phyloP scores from a whole-genome alignment of 2,888 invertebrate genomes.

The Dicyrtoma fusca region DNA sequence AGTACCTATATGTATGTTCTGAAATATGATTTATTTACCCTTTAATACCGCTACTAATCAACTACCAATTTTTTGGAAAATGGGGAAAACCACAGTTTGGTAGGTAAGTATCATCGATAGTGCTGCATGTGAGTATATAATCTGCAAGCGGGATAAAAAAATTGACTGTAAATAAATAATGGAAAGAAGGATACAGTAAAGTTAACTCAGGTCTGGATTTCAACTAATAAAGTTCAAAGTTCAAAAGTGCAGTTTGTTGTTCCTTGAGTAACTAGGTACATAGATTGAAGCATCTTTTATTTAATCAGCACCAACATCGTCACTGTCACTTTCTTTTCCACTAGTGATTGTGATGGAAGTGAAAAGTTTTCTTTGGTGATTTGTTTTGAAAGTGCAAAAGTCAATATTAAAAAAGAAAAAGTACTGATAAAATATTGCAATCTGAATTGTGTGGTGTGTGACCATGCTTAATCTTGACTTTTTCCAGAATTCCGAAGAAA shows the following conservation, averaged over 20 bases:
- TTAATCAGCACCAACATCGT: background rate
- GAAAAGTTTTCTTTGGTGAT: background rate
- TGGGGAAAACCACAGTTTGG: no score
- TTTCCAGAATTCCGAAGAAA: slow-evolving; percentile 28
- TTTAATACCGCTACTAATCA: no score
- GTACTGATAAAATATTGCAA: background rate
- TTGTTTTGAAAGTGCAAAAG: background rate
- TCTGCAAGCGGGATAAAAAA: no score
- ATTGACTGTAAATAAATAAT: no score
- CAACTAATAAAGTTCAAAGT: slow-evolving; percentile 29
- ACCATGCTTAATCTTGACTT: background rate
- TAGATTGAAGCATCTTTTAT: background rate
- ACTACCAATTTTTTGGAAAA: no score
- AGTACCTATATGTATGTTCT: no score
- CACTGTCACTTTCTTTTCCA: background rate
- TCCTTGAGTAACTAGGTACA: background rate
- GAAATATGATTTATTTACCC: no score
- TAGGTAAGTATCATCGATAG: no score
- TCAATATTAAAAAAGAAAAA: background rate
- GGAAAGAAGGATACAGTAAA: no score
- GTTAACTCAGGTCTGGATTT: no score
- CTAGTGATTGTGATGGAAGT: background rate
- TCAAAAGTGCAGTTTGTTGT: slow-evolving; percentile 23
- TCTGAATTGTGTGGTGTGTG: no score
- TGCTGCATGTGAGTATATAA: no score